phyloP scores from a whole-genome alignment of 30 jellyfish, hydroid and myxozoan species.

The Aurelia sp. region DNA sequence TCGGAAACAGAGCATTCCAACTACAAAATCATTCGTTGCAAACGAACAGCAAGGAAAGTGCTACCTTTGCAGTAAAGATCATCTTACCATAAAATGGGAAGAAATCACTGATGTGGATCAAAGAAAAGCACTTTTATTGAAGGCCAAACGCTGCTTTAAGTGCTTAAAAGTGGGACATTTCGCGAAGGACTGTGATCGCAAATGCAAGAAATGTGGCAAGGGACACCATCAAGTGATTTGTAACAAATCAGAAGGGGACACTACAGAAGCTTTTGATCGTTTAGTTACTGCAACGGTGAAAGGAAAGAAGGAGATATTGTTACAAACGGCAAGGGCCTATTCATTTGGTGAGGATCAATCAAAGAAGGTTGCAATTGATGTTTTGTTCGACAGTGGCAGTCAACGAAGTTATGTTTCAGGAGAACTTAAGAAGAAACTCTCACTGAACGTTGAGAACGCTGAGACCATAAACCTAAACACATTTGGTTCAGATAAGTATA shows the following conservation, averaged over 20 bases:
- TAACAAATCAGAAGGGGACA: neutral
- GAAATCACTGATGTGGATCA: constrained; percentile 39
- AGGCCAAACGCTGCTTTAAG: constrained; percentile 57
- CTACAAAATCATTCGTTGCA: constrained; percentile 37
- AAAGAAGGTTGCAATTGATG: constrained; percentile 12
- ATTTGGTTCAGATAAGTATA: constrained; percentile 52
- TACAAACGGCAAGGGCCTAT: constrained; percentile 51
- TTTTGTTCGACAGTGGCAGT: constrained; percentile 54
- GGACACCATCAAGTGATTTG: constrained; percentile 38
- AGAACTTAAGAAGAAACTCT: constrained; percentile 50
- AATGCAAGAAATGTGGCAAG: constrained; percentile 10
- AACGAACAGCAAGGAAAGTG: constrained; percentile 10
- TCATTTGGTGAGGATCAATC: constrained; percentile 47
- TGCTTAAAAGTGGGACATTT: constrained; percentile 37
- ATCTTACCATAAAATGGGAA: constrained; percentile 13
- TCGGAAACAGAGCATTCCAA: neutral
- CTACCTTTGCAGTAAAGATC: constrained; percentile 48
- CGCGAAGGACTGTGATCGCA: constrained; percentile 15
- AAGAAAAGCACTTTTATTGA: constrained; percentile 10
- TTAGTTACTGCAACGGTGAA: constrained; percentile 41
- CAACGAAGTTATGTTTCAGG: constrained; percentile 52
- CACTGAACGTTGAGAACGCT: constrained; percentile 23
- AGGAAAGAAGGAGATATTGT: constrained; percentile 48
- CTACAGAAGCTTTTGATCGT: neutral
- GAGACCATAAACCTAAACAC: constrained; percentile 53